Conservation (phyloP, 2,888 invertebrate species). For the Cyclophora albipunctata region DNA sequence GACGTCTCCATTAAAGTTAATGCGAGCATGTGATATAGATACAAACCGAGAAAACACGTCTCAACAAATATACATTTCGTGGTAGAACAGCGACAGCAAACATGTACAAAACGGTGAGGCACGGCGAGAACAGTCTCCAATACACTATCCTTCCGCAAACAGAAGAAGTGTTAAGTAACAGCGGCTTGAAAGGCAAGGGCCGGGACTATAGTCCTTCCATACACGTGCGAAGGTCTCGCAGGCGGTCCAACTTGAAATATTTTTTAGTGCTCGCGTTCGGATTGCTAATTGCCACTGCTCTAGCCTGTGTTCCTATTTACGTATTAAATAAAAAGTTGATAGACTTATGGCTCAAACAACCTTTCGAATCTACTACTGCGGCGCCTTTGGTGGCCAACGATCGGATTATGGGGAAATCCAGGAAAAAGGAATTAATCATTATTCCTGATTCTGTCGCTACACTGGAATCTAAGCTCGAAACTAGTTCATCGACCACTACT, state of each 20-base stretch:
- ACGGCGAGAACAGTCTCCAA: conserved; percentile 83
- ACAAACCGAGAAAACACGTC: conserved; percentile 27
- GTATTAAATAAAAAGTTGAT: conserved; percentile 37
- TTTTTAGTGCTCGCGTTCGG: conserved; percentile 52
- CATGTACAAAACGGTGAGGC: conserved; percentile 85
- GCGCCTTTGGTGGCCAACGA: conserved; percentile 42
- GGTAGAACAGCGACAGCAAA: conserved; percentile 40
- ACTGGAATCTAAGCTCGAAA: conserved; percentile 37
- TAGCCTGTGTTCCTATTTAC: conserved; percentile 53
- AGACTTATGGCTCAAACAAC: conserved; percentile 10
- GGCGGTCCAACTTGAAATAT: conserved; percentile 54
- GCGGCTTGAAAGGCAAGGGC: conserved; percentile 73
- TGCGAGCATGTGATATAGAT: conserved; percentile 57
- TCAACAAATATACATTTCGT: conserved; percentile 58
- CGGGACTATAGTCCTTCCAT: conserved; percentile 68
- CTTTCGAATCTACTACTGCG: conserved; percentile 21
- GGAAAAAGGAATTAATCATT: conserved; percentile 59
- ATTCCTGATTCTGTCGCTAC: conserved; percentile 41
- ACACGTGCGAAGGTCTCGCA: conserved; percentile 52
- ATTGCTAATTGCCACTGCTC: conserved; percentile 44
- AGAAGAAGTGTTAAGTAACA: conserved; percentile 78
- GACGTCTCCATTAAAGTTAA: conserved; percentile 28
- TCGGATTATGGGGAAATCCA: conserved; percentile 46
- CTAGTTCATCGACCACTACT: conserved; percentile 32
- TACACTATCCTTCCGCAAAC: conserved; percentile 84